Percentiles rank a stretch among this genome's conserved stretches.
phyloP scores from a whole-genome alignment of 30 jellyfish, hydroid and myxozoan genomes.

The Nemopilema nomurai region DNA sequence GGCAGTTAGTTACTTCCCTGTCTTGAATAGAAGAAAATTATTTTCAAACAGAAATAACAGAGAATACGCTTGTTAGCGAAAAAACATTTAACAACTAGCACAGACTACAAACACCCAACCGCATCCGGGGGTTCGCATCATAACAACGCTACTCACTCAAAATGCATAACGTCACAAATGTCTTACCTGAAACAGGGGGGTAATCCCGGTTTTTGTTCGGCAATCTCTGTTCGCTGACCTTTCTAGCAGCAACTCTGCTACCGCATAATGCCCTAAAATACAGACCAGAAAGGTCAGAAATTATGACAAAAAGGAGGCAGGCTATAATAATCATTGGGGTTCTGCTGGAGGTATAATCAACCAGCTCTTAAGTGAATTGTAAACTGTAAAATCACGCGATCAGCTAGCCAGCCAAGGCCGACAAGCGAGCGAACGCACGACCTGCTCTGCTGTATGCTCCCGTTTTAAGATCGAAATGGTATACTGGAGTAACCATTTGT shows the following conservation, averaged over 20 bases:
- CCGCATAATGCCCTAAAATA: slow-evolving; percentile 88
- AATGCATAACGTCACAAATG: background rate
- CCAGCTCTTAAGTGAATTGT: background rate
- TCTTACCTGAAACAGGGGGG: slow-evolving; percentile 90
- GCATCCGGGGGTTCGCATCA: background rate
- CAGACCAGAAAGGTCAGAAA: too few relatives aligned
- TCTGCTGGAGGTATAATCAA: too few relatives aligned
- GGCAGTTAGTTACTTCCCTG: too few relatives aligned
- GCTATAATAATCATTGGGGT: too few relatives aligned
- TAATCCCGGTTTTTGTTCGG: slow-evolving; percentile 96
- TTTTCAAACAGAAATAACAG: too few relatives aligned
- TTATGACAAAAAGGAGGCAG: too few relatives aligned
- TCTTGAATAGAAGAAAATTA: too few relatives aligned
- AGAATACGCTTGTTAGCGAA: too few relatives aligned
- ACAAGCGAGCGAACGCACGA: background rate
- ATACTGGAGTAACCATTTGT: slow-evolving; percentile 29
- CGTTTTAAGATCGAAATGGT: slow-evolving; percentile 69
- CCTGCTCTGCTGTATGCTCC: slow-evolving; percentile 46
- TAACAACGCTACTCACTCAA: background rate
- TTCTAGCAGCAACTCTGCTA: slow-evolving; percentile 87
- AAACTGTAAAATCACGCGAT: background rate
- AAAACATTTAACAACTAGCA: background rate
- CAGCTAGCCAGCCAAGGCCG: background rate
- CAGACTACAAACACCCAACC: background rate
- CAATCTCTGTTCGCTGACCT: slow-evolving; percentile 90